phyloP scores from a whole-genome alignment of 1,140 invertebrate species.

The Drosophila nebulosa region DNA sequence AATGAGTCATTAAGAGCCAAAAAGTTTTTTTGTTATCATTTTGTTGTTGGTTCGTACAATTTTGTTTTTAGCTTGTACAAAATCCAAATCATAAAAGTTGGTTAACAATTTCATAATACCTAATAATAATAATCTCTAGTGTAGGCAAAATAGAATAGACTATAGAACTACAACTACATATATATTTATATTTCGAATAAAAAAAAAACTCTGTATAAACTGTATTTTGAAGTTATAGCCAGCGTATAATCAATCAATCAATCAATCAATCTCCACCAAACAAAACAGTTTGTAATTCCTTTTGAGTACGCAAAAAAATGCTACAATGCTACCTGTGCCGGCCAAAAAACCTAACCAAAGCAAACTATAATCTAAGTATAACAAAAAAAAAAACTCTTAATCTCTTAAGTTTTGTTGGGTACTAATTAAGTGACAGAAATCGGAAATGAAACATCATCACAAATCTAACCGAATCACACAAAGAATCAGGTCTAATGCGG shows the following conservation, averaged over 20 bases:
- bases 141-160: constrained; percentile 25
- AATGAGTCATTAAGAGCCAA: constrained; percentile 35
- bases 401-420: not conserved
- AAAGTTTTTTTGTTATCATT: constrained; percentile 19
- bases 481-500: not conserved
- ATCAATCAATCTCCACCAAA: constrained; percentile 17
- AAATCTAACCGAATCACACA: not conserved
- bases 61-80: not conserved
- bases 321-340: constrained; percentile 69
- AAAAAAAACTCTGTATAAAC: constrained; percentile 57
- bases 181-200: constrained; percentile 38
- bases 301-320: constrained; percentile 73
- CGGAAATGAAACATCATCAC: not conserved
- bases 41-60: not conserved
- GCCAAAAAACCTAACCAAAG: constrained; percentile 58
- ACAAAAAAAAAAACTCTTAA: not conserved
- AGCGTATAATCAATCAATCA: constrained; percentile 33
- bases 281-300: constrained; percentile 52
- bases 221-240: constrained; percentile 77
- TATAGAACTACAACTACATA: constrained; percentile 24
- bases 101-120: constrained; percentile 33
- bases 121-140: constrained; percentile 9
- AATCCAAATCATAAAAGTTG: constrained; percentile 28
- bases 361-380: constrained; percentile 73
- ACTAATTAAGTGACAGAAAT: not conserved